Conservation (phyloP, 2,888 invertebrate species). For the Congeria kusceri region DNA sequence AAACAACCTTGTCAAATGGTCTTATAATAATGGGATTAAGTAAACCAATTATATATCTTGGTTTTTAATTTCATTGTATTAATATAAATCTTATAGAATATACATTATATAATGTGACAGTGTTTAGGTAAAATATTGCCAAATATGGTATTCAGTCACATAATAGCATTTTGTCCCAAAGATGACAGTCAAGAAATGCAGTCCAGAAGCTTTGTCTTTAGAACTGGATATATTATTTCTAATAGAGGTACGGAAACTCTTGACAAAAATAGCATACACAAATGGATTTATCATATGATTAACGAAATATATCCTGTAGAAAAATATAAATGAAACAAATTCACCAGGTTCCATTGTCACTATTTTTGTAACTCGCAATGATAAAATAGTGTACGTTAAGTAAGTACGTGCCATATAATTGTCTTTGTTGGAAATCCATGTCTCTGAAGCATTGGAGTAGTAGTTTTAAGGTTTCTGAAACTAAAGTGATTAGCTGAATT, state of each 20-base stretch:
- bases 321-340: conserved; percentile 30
- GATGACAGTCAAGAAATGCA: too few relatives aligned
- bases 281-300: conserved; percentile 46
- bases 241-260: conserved; percentile 32
- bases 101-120: too few relatives aligned
- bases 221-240: conserved; percentile 13
- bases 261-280: conserved; percentile 37
- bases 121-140: too few relatives aligned
- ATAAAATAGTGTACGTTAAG: conserved; percentile 17
- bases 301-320: conserved; percentile 38
- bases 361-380: conserved; percentile 19
- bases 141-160: too few relatives aligned
- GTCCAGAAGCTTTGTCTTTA: not conserved
- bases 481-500: too few relatives aligned
- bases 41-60: too few relatives aligned
- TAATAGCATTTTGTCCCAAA: too few relatives aligned
- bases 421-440: conserved; percentile 39
- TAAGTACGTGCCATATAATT: conserved; percentile 42
- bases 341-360: conserved; percentile 23
- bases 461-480: not conserved
- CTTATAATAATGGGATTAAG: too few relatives aligned
- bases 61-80: too few relatives aligned
- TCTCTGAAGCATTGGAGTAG: not conserved
- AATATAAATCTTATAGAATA: too few relatives aligned
- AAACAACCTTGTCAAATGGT: too few relatives aligned